phyloP scores from a whole-genome alignment of 2,888 invertebrate genomes.

The Drosophila kokeensis region DNA sequence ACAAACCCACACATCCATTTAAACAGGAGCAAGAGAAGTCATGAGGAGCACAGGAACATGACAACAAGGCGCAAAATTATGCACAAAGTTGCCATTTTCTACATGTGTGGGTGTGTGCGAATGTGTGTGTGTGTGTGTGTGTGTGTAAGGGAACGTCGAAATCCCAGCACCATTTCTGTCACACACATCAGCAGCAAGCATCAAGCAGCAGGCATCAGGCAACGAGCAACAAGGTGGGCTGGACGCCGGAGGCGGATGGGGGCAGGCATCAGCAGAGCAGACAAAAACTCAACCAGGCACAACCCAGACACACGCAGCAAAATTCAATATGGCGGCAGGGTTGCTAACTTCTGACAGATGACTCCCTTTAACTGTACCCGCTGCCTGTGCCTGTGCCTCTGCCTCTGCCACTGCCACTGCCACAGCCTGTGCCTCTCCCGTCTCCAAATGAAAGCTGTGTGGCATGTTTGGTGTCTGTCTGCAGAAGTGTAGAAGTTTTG shows the following conservation, averaged over 20 bases:
- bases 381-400: constrained; percentile 18
- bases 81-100: constrained; percentile 75
- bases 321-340: constrained; percentile 76
- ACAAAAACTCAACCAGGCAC: constrained; percentile 44
- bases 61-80: constrained; percentile 80
- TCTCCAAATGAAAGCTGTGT: constrained; percentile 21
- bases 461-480: constrained; percentile 28
- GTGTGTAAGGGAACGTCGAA: constrained; percentile 44
- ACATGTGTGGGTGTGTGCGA: constrained; percentile 3
- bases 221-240: constrained; percentile 67
- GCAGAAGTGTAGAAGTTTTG: constrained; percentile 45
- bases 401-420: constrained; percentile 29
- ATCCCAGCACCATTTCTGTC: constrained; percentile 70
- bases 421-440: constrained; percentile 20
- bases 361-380: constrained; percentile 30
- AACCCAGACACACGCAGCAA: constrained; percentile 45
- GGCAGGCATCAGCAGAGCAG: constrained; percentile 18
- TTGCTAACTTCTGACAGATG: constrained; percentile 79
- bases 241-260: background rate
- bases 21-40: background rate
- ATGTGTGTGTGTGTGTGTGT: constrained; percentile 9
- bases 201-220: constrained; percentile 26
- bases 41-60: constrained; percentile 52
- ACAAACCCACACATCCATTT: constrained; percentile 15
- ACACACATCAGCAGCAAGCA: constrained; percentile 34